Evolutionary conservation across 2,113 vertebrate genomes (phyloP), one percentile per base, ranked within the genome.

Genomic region (Thermophis baileyi): DNA sequence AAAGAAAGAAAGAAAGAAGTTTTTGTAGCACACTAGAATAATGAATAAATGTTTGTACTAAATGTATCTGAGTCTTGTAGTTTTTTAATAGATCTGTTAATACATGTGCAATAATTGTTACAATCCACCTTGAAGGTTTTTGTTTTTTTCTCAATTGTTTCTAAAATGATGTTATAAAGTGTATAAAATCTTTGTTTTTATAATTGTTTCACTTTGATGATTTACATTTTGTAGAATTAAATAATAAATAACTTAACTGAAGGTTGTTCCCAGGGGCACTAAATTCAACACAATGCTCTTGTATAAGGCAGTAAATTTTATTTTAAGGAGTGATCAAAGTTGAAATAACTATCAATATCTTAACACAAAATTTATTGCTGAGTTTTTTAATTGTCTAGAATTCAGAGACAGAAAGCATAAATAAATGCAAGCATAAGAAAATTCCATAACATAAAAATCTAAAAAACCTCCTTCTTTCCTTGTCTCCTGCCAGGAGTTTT

Each of bases 31-130:
- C 91, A 94, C 87, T 92, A 95, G 87, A 94, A 90, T 93, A 22
- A 81, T 92, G 90, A 96, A 74, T 86, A 95, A 89, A 63, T 86
- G 16, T 88, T 95, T 87, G 94, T 94, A 95, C 86, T 91, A 92
- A 90, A 95, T 96, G 85, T 85, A 95, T 90, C 90, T 94, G 89
- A 90, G 40, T n/a, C 89, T 91, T 90, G 88, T 93, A 92, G 1
- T 93, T 89, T 93, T 94, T 89, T 87, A 95, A 95, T 46, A 55
- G 91, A 93, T 90, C 93, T 94, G 92, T 90, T 91, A 46, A 90
- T 96, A 92, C 85, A n/a, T 40, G 46, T 94, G 93, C 91, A 96
- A 96, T 97, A 95, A 95, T 96, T 89, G 30, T 25, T 53, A 35
- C 4, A 44, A 35, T 30, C 49, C 6, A 55, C 55, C 27, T 90